phyloP scores from a whole-genome alignment of 2,797 vertebrate genomes.

The Crax fasciolata region DNA sequence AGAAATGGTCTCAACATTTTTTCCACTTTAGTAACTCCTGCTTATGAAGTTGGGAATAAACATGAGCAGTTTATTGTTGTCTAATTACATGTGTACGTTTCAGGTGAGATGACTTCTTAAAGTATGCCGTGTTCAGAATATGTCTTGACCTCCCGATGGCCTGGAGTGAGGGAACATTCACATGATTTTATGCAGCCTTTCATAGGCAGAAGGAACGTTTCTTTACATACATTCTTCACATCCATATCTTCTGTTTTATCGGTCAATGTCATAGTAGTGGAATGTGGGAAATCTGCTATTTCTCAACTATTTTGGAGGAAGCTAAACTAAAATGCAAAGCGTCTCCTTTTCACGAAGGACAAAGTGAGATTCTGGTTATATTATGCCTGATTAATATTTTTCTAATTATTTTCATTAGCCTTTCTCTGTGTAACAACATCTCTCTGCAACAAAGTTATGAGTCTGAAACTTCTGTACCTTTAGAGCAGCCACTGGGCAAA shows the following conservation, averaged over 20 bases:
- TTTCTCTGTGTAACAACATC: neutral
- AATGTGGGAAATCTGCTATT: constrained; percentile 35
- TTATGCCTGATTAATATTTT: neutral
- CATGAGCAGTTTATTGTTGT: neutral
- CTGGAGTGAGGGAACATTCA: neutral
- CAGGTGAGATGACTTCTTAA: neutral
- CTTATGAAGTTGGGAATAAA: neutral
- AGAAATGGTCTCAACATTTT: neutral
- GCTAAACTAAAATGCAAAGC: neutral
- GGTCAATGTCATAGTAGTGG: neutral
- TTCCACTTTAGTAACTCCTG: neutral
- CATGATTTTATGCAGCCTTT: neutral
- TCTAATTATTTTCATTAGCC: neutral
- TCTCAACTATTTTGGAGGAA: constrained; percentile 26
- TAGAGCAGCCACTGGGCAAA: neutral
- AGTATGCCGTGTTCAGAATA: neutral
- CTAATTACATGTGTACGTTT: neutral
- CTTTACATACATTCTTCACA: constrained; percentile 35
- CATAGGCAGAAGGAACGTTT: neutral
- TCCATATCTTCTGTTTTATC: neutral
- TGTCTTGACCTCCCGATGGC: neutral
- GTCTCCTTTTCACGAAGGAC: neutral
- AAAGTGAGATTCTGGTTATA: neutral
- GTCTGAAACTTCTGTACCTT: neutral
- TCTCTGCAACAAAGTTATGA: neutral